Percentiles rank a stretch among this genome's conserved stretches.
Conservation (phyloP, 1,140 invertebrate genomes). For the Rhagoletis zephyria region DNA sequence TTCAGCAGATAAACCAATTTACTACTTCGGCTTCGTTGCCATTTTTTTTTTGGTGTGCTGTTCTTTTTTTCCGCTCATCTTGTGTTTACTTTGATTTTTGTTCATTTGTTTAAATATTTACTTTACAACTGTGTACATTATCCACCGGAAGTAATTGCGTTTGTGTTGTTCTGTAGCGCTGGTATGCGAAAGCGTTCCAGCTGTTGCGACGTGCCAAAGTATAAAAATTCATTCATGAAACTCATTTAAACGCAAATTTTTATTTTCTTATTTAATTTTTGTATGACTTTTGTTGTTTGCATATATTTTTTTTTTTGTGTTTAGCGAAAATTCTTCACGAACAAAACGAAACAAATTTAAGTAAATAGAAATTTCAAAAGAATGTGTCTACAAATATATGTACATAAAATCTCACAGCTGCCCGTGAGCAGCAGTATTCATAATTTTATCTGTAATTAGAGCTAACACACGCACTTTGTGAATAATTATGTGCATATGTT, state of each 20-base stretch:
- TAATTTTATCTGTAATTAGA: too few relatives aligned
- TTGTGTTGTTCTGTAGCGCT: too few relatives aligned
- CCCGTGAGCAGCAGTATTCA: too few relatives aligned
- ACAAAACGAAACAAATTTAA: background rate
- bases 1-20: background rate
- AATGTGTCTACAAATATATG: background rate
- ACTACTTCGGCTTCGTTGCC: background rate
- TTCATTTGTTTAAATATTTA: background rate
- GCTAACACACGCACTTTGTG: background rate
- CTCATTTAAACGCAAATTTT: background rate
- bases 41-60: background rate
- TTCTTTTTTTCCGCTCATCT: background rate
- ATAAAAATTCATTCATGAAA: slow-evolving; percentile 11
- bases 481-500: background rate
- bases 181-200: background rate
- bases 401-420: background rate
- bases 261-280: background rate
- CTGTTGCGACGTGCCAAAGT: background rate
- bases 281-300: background rate
- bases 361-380: background rate
- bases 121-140: background rate
- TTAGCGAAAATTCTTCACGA: too few relatives aligned
- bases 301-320: too few relatives aligned
- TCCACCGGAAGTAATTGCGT: too few relatives aligned
- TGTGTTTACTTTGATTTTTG: background rate